Evolutionary conservation across 53 echinoderm and acorn worm genomes (phyloP), one percentile per base, ranked within the genome.

Genomic region (Apostichopus leukothele): DNA sequence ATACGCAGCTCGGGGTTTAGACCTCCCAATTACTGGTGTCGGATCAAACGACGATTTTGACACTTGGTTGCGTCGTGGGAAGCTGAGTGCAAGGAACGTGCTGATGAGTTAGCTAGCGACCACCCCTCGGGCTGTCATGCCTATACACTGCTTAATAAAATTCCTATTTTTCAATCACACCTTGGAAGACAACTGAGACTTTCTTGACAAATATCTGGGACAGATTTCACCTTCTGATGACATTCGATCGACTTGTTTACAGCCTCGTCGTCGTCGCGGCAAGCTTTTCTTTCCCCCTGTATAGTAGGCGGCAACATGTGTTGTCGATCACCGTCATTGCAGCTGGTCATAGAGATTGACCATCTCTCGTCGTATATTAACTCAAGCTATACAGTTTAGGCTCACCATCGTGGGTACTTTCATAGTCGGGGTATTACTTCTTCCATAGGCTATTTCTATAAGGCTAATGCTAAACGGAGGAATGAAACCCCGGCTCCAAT

Each of bases 161-260:
- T 81, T 81, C 81, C 81, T 81, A 81, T 81, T 81, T 81, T 81
- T 81, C 81, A 81, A 81, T 81, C 81, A 81, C 81, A 81, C 81
- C 81, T 81, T 59, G 9, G 81, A 81, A 81, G 81, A 81, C 81
- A 81, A 81, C 81, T 81, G 81, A 81, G 81, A 81, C 81, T 81
- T 81, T 81, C 81, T 81, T 81, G 81, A 81, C 81, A 81, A 81
- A 81, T 81, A 81, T 81, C 81, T 81, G 81, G 81, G 81, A 81
- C 81, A 81, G 81, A 52, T 55, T 81, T 81, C 59, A 81, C 81
- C 81, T 81, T 81, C 81, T 59, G 22, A 54, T 81, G 81, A 81
- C 81, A 81, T 81, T 52, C 81, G 81, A 81, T 81, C 57, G 79
- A 81, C 81, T 81, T 81, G 81, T 81, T 81, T 81, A 81, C 81